These are phyloP conservation scores for Triplophysa siluroides DNA, from an alignment of 2,113 vertebrate genomes.

Conservation along the genomic window DNA sequence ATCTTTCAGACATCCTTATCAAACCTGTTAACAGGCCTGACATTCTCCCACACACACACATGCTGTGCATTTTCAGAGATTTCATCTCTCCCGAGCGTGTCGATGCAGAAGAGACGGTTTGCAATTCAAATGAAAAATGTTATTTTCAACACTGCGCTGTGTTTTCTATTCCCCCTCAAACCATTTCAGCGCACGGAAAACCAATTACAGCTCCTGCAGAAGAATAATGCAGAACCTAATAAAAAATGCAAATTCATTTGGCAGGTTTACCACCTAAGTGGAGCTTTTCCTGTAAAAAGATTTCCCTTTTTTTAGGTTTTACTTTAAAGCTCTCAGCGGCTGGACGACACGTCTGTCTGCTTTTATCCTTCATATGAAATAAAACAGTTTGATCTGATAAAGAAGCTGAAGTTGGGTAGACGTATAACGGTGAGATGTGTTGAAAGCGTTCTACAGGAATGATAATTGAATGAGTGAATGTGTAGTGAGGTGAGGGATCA, in stretches of 20 bases:
- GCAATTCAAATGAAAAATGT: conserved; percentile 39
- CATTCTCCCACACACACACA: not conserved
- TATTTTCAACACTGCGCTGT: conserved; percentile 17
- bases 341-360: not conserved
- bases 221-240: conserved; percentile 31
- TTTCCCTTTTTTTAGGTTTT: not conserved
- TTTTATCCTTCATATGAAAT: too few species aligned
- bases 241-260: conserved; percentile 40
- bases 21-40: conserved; percentile 12
- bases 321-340: not conserved
- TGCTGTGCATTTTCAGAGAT: not conserved
- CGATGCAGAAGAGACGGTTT: not conserved
- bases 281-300: not conserved
- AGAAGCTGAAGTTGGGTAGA: too few species aligned
- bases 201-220: conserved; percentile 31
- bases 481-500: not conserved
- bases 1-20: conserved; percentile 1
- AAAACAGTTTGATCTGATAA: too few species aligned
- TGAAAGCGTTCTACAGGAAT: too few species aligned
- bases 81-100: conserved; percentile 4
- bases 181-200: conserved; percentile 12
- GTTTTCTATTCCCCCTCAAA: conserved; percentile 27
- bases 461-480: too few species aligned
- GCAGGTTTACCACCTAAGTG: conserved; percentile 17
- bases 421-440: too few species aligned